A percentile compares a stretch with the other conserved stretches of the same genome.
These are phyloP conservation scores for Blera fallax DNA, from an alignment of 2,888 invertebrate genomes.

Conservation along the genomic window DNA sequence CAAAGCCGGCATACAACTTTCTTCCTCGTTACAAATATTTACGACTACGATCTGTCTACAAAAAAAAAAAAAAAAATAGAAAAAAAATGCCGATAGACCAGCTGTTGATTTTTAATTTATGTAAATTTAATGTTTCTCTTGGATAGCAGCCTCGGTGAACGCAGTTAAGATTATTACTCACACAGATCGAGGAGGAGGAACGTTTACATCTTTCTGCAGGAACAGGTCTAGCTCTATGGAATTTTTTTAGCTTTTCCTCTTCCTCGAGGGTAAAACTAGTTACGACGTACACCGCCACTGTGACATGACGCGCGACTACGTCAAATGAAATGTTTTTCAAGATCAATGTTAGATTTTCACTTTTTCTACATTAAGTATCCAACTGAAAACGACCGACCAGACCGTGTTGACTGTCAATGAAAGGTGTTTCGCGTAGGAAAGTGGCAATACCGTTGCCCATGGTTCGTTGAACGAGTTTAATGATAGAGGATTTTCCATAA, in stretches of 20 bases:
- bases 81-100: neutral
- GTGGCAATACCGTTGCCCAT: neutral
- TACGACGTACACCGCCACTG: neutral
- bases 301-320: neutral
- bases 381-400: neutral
- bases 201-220: constrained; percentile 1
- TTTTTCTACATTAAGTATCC: constrained; percentile 24
- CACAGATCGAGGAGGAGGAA: neutral
- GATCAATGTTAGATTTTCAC: constrained; percentile 68
- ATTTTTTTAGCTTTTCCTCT: constrained; percentile 31
- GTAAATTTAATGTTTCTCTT: constrained; percentile 38
- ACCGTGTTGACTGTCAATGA: constrained; percentile 10
- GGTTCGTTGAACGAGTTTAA: constrained; percentile 54
- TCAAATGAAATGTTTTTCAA: constrained; percentile 38
- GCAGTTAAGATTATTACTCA: no score
- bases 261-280: constrained; percentile 35
- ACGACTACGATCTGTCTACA: constrained; percentile 3
- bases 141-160: neutral
- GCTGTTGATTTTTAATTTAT: constrained; percentile 48
- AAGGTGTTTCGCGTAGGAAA: constrained; percentile 23
- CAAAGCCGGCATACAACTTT: constrained; percentile 47
- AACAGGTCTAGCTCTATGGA: constrained; percentile 29
- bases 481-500: constrained; percentile 49
- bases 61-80: neutral
- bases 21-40: constrained; percentile 55